Evolutionary conservation across 2,797 vertebrate species (phyloP), one percentile per base, ranked within the genome.

Genomic region (Poecilia wingei): DNA sequence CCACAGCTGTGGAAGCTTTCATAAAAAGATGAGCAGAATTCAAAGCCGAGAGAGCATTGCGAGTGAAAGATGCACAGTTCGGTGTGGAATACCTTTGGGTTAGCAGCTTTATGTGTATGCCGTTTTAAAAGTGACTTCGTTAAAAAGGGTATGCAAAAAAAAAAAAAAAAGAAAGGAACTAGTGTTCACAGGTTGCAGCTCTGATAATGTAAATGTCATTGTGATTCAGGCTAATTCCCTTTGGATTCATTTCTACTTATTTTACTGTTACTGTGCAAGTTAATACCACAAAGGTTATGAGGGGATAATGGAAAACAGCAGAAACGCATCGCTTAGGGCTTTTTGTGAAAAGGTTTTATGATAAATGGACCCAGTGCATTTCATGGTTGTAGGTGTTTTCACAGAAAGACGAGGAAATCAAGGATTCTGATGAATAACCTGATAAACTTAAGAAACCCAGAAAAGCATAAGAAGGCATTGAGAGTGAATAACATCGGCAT

Each of bases 241-340:
- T 84, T 84, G 74, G 3, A 39, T 79, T 80, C 72, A 84, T 87
- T 91, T 86, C 68, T 76, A 82, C 86, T 88, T 81, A 25, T 57
- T 57, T n/a, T 9, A 76, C 53, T 86, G 51, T 69, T 46, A 74
- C 82, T 86, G 82, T 87, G 74, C 72, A 80, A 71, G 66, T 0
- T 9, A 89, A 88, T 86, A 86, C 73, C 83, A 88, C 41, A 87
- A 89, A 91, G 87, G 88, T 91, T 88, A 85, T 64, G 75, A 57
- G 66, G 76, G 72, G 77, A 77, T 87, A 68, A 80, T 70, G 46
- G 79, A 51, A 73, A 36, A 25, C 39, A 43, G 66, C 22, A 43
- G 66, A 69, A 69, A 43, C 43, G 4, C 3, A n/a, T 22, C 3
- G 25, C 66, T 69, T 25, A 25, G 25, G 22, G 66, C 22, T 25